A percentile compares a stretch with the other conserved stretches of the same genome.
These are phyloP conservation scores for Danio jaintianensis DNA, from an alignment of 2,797 vertebrate species.

Conservation along the genomic window DNA sequence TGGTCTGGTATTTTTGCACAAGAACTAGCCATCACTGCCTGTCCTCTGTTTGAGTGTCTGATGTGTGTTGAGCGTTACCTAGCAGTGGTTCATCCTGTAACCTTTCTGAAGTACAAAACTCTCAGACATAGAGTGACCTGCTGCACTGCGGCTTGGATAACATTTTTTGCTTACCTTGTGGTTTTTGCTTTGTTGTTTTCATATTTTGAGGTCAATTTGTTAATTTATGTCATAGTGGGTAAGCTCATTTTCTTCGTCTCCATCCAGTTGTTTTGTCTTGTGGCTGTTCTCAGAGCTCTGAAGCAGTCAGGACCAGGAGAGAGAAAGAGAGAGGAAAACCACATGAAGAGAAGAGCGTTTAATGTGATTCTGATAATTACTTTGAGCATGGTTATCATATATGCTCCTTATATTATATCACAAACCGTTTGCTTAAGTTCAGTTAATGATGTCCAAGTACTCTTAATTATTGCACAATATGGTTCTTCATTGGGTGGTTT, in stretches of 20 bases:
- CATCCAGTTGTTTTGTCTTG: slow-evolving; percentile 9
- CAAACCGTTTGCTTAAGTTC: neutral
- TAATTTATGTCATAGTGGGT: neutral
- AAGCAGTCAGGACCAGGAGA: slow-evolving; percentile 12
- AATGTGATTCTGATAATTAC: slow-evolving; percentile 7
- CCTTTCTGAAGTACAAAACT: slow-evolving; percentile 22
- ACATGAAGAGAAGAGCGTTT: slow-evolving; percentile 22
- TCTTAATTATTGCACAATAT: neutral
- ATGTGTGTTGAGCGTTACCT: slow-evolving; percentile 54
- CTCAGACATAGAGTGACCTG: slow-evolving; percentile 7
- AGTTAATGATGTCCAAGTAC: neutral
- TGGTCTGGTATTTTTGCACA: neutral
- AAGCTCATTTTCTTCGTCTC: neutral
- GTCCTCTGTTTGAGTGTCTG: slow-evolving; percentile 41
- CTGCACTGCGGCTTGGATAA: slow-evolving; percentile 28
- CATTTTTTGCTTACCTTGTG: neutral
- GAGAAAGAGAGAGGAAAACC: slow-evolving; percentile 17
- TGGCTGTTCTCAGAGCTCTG: slow-evolving; percentile 36
- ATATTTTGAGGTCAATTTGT: no score
- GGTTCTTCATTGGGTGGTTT: slow-evolving; percentile 17
- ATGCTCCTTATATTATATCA: slow-evolving; percentile 6
- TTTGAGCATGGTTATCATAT: slow-evolving; percentile 23
- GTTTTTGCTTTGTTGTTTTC: neutral
- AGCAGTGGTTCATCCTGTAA: slow-evolving; percentile 47
- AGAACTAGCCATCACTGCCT: neutral